Evolutionary conservation across 2,888 invertebrate species (phyloP), one percentile per base, ranked within the genome.

Genomic region (Cataglyphis livida): DNA sequence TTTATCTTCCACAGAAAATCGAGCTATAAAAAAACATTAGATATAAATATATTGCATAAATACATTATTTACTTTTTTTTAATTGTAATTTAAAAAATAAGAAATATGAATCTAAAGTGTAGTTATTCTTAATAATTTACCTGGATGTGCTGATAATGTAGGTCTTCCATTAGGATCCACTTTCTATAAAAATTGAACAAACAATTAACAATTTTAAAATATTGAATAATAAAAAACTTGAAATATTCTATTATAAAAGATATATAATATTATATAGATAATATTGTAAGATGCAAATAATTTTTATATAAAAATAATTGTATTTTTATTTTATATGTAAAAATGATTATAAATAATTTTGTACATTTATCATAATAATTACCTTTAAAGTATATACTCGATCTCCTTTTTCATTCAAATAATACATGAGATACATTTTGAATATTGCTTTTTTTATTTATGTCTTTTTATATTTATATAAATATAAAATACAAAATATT

Each of bases 1-100:
- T 94, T 98, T 98, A 94, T 99, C 99, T 95, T 99, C 98, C 0
- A 99, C 99, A 0, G 99, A 98, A 94, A 99, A 99, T 65, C 98
- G 97, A 83, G 99, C 99, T 97, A 95, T 57, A 96, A 96, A 75
- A 48, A 51, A 10, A 84, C 64, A 64, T 15, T 54, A n/a, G 54
- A 48, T 12, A 61, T n/a, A 51, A 18, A 44, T 44, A 18, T 44
- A 18, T 15, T 6, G 6, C 97, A 95, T 59, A 96, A 96, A 74
- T 2, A 12, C 68, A 66, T 18, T 54, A n/a, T 83, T 48, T 78
- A 38, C 51, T 7, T 12, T 44, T 51, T 25, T 3, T 0, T 32
- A 44, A 12, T 35, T 41, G 6, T 66, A 28, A 28, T 12, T 12
- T 38, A 18, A 81, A 61, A 71, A 65, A 2, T 10, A 28, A 21